Evolutionary conservation across 92 coral and sea anemone genomes (phyloP), one percentile per base, ranked within the genome.

Genomic region (Desmophyllum pertusum): DNA sequence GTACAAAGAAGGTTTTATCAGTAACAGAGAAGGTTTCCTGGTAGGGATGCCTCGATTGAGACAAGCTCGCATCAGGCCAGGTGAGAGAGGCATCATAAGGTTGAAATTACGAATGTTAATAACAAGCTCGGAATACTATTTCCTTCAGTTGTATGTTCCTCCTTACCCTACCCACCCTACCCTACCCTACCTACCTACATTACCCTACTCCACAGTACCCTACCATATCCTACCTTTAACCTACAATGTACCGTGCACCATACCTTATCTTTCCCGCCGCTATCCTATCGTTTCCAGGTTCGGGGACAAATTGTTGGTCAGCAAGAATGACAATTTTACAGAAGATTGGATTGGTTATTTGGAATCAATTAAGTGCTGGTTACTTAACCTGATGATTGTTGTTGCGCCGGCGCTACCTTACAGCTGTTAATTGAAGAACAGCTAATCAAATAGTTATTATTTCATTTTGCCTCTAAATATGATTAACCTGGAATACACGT

Each of bases 21-120:
- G 98, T 84, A 94, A 90, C 83, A 93, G 87, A 50, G 96, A 96
- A 35, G 73, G 68, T 27, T 94, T 94, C 68, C 88, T 96, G 50
- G 95, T 96, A 61, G 98, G 98, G 71, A 91, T 94, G 92, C 98
- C 98, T 64, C 93, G 95, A 37, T 77, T 96, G 10, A 87, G 98
- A 79, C 94, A 92, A 79, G 78, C 91, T 64, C 94, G 98, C 70
- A 87, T 96, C 43, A 91, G 90, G 74, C 88, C 94, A 82, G 95
- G 98, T 96, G 55, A 83, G 81, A 6, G n/a, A n/a, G n/a, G n/a
- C n/a, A n/a, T n/a, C n/a, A n/a, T n/a, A n/a, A n/a, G n/a, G n/a
- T n/a, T n/a, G n/a, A n/a, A n/a, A n/a, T n/a, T n/a, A n/a, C n/a
- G n/a, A n/a, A n/a, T n/a, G n/a, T n/a, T n/a, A n/a, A n/a, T n/a